A percentile compares a stretch with the other conserved stretches of the same genome.
phyloP scores from a whole-genome alignment of 2,888 invertebrate species.

The Agriopis aurantiaria region DNA sequence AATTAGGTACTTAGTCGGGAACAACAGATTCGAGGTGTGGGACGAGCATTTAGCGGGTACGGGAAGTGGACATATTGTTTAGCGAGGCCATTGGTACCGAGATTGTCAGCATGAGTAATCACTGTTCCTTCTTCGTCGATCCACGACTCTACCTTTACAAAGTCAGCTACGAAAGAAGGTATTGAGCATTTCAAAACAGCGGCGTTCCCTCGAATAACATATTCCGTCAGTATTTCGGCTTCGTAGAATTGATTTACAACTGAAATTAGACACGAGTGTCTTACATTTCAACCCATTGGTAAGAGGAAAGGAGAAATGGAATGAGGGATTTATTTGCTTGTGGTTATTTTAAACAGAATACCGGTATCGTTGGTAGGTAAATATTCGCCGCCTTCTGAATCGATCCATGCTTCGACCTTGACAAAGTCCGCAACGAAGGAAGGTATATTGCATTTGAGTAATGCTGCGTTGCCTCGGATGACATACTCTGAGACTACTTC shows the following conservation, averaged over 20 bases:
- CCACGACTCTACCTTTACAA: constrained; percentile 96
- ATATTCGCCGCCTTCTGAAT: constrained; percentile 89
- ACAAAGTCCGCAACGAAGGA: constrained; percentile 97
- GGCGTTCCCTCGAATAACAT: constrained; percentile 95
- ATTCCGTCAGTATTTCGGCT: constrained; percentile 95
- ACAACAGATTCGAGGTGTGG: constrained; percentile 63
- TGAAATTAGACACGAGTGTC: constrained; percentile 57
- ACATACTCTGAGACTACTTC: constrained; percentile 96
- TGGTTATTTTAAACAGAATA: constrained; percentile 69
- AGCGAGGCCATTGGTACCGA: constrained; percentile 87
- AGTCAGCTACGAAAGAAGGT: constrained; percentile 96
- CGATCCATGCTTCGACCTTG: constrained; percentile 93
- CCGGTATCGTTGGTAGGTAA: constrained; percentile 91
- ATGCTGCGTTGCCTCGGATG: constrained; percentile 94
- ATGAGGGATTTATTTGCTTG: constrained; percentile 33
- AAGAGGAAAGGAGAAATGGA: constrained; percentile 38
- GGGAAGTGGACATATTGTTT: constrained; percentile 66
- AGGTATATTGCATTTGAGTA: constrained; percentile 95
- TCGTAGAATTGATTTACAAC: constrained; percentile 95
- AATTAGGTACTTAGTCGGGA: constrained; percentile 68
- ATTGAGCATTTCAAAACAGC: constrained; percentile 96
- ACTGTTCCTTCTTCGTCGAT: constrained; percentile 88
- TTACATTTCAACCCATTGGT: constrained; percentile 29
- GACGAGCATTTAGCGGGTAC: constrained; percentile 57
- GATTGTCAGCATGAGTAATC: constrained; percentile 89